These are phyloP conservation scores for Peromyscus melanophrys DNA, from an alignment of 2,797 vertebrate genomes.

Conservation along the genomic window DNA sequence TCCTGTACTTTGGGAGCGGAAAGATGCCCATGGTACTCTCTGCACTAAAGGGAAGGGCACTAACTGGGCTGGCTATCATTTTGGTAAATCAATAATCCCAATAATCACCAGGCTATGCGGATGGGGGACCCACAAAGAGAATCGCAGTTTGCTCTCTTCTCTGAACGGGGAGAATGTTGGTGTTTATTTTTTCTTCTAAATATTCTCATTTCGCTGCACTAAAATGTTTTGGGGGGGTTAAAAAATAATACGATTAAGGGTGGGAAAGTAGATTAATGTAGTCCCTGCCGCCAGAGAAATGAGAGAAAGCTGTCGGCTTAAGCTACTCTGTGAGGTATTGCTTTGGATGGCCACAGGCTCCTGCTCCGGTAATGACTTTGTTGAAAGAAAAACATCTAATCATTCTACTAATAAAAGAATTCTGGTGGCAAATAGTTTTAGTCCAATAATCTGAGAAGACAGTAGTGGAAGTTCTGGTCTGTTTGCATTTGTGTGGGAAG, in stretches of 20 bases:
- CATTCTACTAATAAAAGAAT: constrained; percentile 55
- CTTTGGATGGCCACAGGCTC: constrained; percentile 9
- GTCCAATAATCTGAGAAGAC: background rate
- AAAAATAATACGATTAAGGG: constrained; percentile 27
- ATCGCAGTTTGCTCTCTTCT: background rate
- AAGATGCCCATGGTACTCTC: background rate
- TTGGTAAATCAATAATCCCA: background rate
- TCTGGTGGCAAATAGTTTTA: constrained; percentile 45
- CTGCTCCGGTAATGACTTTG: constrained; percentile 34
- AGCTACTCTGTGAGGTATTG: background rate
- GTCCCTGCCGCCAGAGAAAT: background rate
- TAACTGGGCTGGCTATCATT: background rate
- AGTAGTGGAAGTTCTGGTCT: background rate
- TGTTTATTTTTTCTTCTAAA: constrained; percentile 49
- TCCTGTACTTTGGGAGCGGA: background rate
- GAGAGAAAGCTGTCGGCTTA: background rate
- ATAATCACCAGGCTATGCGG: background rate
- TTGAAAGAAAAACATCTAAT: constrained; percentile 47
- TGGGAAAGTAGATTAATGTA: background rate
- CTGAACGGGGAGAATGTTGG: background rate
- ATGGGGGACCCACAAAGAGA: background rate
- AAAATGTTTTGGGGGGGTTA: constrained; percentile 52
- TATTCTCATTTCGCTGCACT: constrained; percentile 57
- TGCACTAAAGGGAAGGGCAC: background rate
- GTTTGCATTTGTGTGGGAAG: constrained; percentile 10